A percentile compares a stretch with the other conserved stretches of the same genome.
Evolutionary conservation across 2,113 vertebrate species (phyloP).

Genomic region (Chionomys nivalis): DNA sequence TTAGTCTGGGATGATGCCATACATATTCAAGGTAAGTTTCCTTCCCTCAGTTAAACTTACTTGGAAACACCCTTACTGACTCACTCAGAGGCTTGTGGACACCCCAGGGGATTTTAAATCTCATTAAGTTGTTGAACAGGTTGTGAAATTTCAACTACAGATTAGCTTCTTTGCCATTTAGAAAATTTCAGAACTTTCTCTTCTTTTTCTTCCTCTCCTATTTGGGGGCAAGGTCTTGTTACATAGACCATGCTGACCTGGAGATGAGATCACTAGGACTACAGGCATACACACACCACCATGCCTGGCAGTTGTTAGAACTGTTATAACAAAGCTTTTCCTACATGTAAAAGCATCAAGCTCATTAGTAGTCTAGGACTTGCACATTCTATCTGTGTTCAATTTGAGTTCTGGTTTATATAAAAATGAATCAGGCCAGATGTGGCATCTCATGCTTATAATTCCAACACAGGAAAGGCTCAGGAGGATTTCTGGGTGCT

Average conservation of each 20-base stretch:
- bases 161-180: background rate
- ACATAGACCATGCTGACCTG: background rate
- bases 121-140: background rate
- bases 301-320: slow-evolving; percentile 2
- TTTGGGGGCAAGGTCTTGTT: background rate
- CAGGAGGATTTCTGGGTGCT: background rate
- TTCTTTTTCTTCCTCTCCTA: background rate
- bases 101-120: background rate
- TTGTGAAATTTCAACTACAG: slow-evolving; percentile 5
- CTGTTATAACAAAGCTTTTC: slow-evolving; percentile 10
- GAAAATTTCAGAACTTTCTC: slow-evolving; percentile 37
- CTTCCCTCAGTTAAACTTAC: background rate
- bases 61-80: background rate
- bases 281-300: background rate
- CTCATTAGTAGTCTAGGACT: background rate
- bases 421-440: background rate
- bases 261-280: background rate
- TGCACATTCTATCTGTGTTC: too few species aligned
- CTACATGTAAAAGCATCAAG: background rate
- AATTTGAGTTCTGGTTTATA: background rate
- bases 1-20: background rate
- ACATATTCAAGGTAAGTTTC: background rate
- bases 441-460: background rate
- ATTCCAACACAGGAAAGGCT: background rate
- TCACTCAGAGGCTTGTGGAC: too few species aligned